A percentile compares a stretch with the other conserved stretches of the same genome.
Conservation (phyloP, 2,888 invertebrate species). For the Willowsia nigromaculata region DNA sequence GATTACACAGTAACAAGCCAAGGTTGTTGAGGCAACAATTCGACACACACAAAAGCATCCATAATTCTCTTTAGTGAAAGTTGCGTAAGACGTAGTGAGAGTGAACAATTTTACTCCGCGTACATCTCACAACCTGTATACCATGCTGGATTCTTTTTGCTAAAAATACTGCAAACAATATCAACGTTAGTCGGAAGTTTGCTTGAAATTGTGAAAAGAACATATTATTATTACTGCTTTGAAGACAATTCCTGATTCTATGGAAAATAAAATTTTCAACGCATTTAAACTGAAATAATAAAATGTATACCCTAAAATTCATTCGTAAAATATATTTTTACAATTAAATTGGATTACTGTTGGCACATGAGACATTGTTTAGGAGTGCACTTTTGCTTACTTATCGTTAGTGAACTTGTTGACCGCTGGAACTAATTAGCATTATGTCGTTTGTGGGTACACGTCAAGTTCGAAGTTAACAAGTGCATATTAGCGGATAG, state of each 20-base stretch:
- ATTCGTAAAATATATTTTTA: no score
- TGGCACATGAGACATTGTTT: background rate
- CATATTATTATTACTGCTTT: background rate
- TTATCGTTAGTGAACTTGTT: background rate
- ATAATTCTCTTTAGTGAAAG: constrained; percentile 59
- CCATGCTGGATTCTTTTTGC: background rate
- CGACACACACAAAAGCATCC: background rate
- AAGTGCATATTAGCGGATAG: background rate
- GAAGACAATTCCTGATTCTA: no score
- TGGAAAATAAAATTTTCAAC: background rate
- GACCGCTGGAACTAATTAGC: constrained; percentile 61
- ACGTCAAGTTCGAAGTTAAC: constrained; percentile 27
- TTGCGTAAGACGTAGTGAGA: constrained; percentile 37
- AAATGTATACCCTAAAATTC: no score
- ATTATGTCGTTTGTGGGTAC: constrained; percentile 35
- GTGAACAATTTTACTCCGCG: background rate
- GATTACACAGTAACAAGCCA: constrained; percentile 1
- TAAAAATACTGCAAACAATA: background rate
- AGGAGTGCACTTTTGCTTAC: background rate
- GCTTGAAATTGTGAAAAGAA: background rate
- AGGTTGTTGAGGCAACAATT: background rate
- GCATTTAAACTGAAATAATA: no score
- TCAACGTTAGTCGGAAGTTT: background rate
- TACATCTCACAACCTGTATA: background rate
- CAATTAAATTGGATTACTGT: constrained; percentile 40